Percentiles rank a stretch among this genome's conserved stretches.
Conservation (phyloP, 1,140 invertebrate species). For the Drosophila aff. region DNA sequence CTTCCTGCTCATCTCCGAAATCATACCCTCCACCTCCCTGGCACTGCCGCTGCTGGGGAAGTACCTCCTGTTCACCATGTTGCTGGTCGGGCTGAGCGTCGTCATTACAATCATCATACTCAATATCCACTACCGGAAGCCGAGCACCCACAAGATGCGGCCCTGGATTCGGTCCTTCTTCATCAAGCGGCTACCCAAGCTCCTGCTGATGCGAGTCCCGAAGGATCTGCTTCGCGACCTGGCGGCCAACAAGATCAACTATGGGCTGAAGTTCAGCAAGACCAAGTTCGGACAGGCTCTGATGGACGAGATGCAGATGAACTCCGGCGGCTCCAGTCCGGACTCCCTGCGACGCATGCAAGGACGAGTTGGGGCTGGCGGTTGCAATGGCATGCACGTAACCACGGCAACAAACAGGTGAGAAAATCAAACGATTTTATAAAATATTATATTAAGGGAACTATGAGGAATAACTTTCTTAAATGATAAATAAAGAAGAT, state of each 20-base stretch:
- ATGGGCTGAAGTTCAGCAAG: constrained; percentile 87
- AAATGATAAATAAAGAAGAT: not conserved
- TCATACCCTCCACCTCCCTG: constrained; percentile 99
- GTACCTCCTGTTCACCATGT: constrained; percentile 99
- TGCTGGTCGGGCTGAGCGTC: constrained; percentile 97
- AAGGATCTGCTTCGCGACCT: constrained; percentile 92
- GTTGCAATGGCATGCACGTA: constrained; percentile 92
- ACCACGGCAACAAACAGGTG: constrained; percentile 90
- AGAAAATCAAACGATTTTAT: constrained; percentile 14
- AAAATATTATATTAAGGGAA: not conserved
- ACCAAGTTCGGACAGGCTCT: constrained; percentile 89
- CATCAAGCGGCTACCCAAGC: constrained; percentile 92
- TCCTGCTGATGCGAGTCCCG: constrained; percentile 94
- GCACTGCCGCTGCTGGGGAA: constrained; percentile 98
- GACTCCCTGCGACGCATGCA: constrained; percentile 89
- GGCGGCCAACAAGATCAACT: constrained; percentile 91
- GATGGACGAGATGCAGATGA: constrained; percentile 88
- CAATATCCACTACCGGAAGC: constrained; percentile 99
- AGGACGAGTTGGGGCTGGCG: constrained; percentile 88
- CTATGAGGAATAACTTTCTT: not conserved
- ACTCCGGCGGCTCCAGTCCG: constrained; percentile 90
- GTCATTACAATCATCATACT: constrained; percentile 98
- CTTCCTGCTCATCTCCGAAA: constrained; percentile 98
- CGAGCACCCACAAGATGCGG: constrained; percentile 98
- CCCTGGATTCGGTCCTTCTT: constrained; percentile 96